Evolutionary conservation across 2,797 vertebrate genomes (phyloP), one percentile per base, ranked within the genome.

Genomic region (Parotocinclus haroldoi): DNA sequence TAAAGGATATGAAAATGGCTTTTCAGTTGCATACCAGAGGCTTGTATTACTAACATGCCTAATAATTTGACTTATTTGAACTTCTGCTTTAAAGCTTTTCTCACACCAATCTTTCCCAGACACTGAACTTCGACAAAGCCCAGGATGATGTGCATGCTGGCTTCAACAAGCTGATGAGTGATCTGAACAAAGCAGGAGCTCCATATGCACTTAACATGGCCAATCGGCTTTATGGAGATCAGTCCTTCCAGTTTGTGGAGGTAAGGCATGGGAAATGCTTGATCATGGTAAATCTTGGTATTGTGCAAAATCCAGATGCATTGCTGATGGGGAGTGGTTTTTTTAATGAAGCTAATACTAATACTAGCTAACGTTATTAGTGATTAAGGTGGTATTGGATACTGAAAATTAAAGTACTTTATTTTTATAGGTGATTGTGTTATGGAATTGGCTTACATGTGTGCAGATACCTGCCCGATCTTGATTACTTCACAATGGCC

Each of bases 211-310:
- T 98, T 75, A 92, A 85, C 63, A 77, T 84, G 0, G 96, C 93
- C 13, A 98, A 90, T 78, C 82, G 90, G 1, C 89, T 98, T 27
- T 97, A 93, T 14, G 94, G 93, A 73, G 93, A 96, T 56, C 74
- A 88, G 70, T 86, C 89, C 0, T 95, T 86, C 73, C 44, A 91
- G 45, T 94, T 96, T 77, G 70, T 92, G 18, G 39, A 87, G 56
- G 95, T 98, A 81, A 89, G 68, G 11, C 11, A 14, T 62, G 27
- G 27, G 5, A 27, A 27, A 27, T 27, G 27, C 27, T 27, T 27
- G 2, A 27, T 5, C 27, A 27, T 27, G 27, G 27, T 27, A n/a
- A 16, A 44, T 13, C 2, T 3, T 8, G 1, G 40, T 42, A 3
- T 42, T 42, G 40, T 42, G 10, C 40, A 42, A 42, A 11, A 42